Percentiles rank a stretch among this genome's conserved stretches.
Evolutionary conservation across 2,113 vertebrate genomes (phyloP).

Genomic region (Oreochromis aureus): DNA sequence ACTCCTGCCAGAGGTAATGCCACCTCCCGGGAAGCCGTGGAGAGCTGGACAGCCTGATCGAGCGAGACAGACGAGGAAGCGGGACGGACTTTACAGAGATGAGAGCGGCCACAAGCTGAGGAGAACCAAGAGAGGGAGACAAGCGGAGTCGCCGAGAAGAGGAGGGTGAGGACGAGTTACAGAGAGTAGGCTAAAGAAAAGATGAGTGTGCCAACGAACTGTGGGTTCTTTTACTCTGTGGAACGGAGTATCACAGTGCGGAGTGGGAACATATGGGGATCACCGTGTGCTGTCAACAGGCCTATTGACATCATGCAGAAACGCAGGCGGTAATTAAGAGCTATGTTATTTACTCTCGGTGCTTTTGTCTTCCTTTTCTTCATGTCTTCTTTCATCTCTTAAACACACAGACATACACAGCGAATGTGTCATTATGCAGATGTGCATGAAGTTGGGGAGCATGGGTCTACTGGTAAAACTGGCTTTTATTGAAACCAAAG

Average conservation of each 20-base stretch:
- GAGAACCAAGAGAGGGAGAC: constrained; percentile 36
- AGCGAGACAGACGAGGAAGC: constrained; percentile 30
- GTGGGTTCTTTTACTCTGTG: constrained; percentile 57
- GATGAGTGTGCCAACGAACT: constrained; percentile 74
- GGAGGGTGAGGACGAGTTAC: constrained; percentile 35
- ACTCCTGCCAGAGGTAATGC: constrained; percentile 40
- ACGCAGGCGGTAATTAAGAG: constrained; percentile 74
- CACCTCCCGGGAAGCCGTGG: constrained; percentile 31
- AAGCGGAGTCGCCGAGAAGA: constrained; percentile 32
- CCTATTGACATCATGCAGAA: constrained; percentile 78
- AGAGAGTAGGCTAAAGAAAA: constrained; percentile 26
- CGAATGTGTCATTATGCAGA: not conserved
- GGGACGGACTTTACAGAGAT: constrained; percentile 14
- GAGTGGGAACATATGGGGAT: constrained; percentile 67
- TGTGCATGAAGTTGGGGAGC: not conserved
- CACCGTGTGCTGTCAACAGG: constrained; percentile 73
- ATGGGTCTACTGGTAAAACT: not conserved
- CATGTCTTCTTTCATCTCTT: not conserved
- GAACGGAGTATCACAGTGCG: constrained; percentile 59
- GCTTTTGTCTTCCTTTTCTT: not conserved
- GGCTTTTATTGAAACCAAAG: not conserved
- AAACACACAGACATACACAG: not conserved
- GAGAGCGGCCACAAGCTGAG: constrained; percentile 48
- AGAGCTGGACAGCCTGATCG: constrained; percentile 41
- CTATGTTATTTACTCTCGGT: constrained; percentile 27